Base-by-base conservation (phyloP, 2,888 invertebrate species). In the Cerastoderma edule region DNA sequence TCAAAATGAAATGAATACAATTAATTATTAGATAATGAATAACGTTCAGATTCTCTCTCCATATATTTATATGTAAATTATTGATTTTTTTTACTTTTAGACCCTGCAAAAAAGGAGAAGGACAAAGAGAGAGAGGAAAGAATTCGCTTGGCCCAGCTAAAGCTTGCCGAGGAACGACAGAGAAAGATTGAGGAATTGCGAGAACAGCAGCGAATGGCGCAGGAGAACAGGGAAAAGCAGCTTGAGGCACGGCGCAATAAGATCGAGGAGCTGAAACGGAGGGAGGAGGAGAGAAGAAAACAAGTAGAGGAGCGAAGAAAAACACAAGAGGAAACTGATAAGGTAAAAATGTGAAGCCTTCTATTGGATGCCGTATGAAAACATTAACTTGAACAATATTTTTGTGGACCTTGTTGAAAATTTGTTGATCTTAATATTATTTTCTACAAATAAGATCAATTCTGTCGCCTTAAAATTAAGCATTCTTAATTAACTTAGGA, bases 151-250 rank as follows among this genome's bases (percentile, higher is more conserved):
- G 86, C 88, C 2, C 81, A 88, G 60, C 86, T 86, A 39, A 83
- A 86, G 56, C 79, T 89, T 70, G 87, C 85, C 10, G 87, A 88
- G 71, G 90, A 90, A 68, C 72, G 90, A 54, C 83, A 85, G 68
- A 83, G 73, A 53, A 89, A 89, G 67, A 80, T 89, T 32, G 87
- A 89, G 39, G 90, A 90, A 70, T 85, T 90, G 83, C 77, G 83
- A 67, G 89, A 90, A 65, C 88, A 89, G 66, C 89, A 90, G 72
- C 67, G 87, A 64, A 70, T 84, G 22, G 89, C 90, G 1, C 89
- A 90, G 76, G 89, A 90, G 69, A 89, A 89, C 67, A 72, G 90
- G 30, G 88, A 89, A 64, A 85, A 84, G 71, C 90, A 90, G 66
- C 85, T 90, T 56, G 89, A 89, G 64, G 79, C 88, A 57, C 74